These are phyloP conservation scores for Heloderma charlesbogerti DNA, from an alignment of 2,113 vertebrate genomes.

Conservation along the genomic window DNA sequence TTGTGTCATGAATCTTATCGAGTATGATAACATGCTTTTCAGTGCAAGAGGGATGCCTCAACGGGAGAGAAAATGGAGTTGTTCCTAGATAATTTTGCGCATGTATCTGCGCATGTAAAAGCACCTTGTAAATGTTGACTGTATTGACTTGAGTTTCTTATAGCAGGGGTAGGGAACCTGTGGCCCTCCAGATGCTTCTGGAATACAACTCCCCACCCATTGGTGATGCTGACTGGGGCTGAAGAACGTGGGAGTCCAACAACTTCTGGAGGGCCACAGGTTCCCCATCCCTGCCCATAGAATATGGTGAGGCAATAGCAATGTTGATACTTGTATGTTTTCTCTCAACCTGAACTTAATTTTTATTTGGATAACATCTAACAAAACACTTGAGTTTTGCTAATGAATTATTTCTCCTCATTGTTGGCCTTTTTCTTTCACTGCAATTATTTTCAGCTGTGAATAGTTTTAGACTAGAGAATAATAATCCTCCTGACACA, in stretches of 20 bases:
- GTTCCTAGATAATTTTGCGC: not conserved
- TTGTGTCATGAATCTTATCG: too few species aligned
- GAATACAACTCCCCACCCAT: too few species aligned
- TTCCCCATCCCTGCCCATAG: too few species aligned
- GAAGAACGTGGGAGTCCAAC: too few species aligned
- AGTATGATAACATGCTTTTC: too few species aligned
- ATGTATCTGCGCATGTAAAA: not conserved
- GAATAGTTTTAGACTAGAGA: constrained; percentile 7
- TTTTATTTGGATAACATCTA: not conserved
- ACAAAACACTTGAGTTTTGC: not conserved
- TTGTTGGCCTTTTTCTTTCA: not conserved
- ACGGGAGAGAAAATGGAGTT: not conserved
- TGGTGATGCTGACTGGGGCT: too few species aligned
- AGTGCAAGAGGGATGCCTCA: not conserved
- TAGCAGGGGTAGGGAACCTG: not conserved
- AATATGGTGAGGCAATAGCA: not conserved
- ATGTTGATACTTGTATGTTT: not conserved
- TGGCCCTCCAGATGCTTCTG: too few species aligned
- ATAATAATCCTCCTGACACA: not conserved
- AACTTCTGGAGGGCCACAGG: too few species aligned
- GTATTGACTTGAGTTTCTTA: not conserved
- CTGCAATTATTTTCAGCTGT: not conserved
- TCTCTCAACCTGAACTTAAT: not conserved
- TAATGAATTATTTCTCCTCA: not conserved
- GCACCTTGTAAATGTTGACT: not conserved